phyloP scores from a whole-genome alignment of 2,113 vertebrate species.

The Atractosteus spatula region DNA sequence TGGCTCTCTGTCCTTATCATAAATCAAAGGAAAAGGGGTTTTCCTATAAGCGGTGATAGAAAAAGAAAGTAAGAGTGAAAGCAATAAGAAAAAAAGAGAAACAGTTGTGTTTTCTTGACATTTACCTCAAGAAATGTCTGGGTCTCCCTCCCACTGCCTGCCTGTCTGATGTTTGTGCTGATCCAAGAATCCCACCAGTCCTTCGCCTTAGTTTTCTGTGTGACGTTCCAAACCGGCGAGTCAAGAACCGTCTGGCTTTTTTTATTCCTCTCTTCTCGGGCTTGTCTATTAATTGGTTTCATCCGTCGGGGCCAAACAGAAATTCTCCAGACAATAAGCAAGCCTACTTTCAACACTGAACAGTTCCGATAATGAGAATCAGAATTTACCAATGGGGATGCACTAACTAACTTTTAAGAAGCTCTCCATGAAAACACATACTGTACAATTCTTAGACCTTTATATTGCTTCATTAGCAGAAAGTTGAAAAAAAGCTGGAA shows the following conservation, averaged over 20 bases:
- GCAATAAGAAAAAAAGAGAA: slow-evolving; percentile 30
- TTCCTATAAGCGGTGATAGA: slow-evolving; percentile 43
- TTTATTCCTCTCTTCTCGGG: slow-evolving; percentile 8
- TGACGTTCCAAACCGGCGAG: slow-evolving; percentile 19
- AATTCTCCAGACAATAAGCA: slow-evolving; percentile 7
- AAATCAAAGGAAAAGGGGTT: slow-evolving; percentile 39
- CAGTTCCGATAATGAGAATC: background rate
- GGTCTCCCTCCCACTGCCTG: slow-evolving; percentile 50
- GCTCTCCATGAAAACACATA: too few species aligned
- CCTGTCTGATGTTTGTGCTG: slow-evolving; percentile 50
- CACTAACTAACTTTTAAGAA: too few species aligned
- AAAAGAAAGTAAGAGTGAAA: slow-evolving; percentile 36
- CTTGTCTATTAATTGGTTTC: slow-evolving; percentile 21
- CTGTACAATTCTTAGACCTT: too few species aligned
- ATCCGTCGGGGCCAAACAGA: background rate
- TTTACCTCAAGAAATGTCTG: slow-evolving; percentile 51
- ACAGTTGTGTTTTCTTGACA: slow-evolving; percentile 46
- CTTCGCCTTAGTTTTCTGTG: slow-evolving; percentile 27
- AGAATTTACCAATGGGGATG: too few species aligned
- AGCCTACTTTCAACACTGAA: background rate
- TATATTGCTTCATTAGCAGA: too few species aligned
- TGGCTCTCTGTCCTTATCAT: slow-evolving; percentile 31
- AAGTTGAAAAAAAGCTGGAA: too few species aligned
- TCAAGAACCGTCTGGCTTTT: slow-evolving; percentile 16
- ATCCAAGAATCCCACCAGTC: slow-evolving; percentile 56